phyloP scores from a whole-genome alignment of 2,888 invertebrate genomes.

The Podotricha telesiphe region DNA sequence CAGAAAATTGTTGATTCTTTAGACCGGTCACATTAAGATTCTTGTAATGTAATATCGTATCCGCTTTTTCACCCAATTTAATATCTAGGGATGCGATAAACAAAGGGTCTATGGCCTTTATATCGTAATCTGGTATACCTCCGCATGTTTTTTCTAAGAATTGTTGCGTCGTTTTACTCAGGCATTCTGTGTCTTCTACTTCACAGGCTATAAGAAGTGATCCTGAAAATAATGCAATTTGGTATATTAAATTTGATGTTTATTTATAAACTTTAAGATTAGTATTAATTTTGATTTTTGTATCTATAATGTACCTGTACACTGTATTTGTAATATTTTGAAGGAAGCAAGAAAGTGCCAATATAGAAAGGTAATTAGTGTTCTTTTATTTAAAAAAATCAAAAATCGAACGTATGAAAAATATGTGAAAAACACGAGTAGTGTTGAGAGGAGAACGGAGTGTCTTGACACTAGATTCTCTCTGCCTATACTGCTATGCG shows the following conservation, averaged over 20 bases:
- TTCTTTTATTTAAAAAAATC: no score
- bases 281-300: no score
- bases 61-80: slow-evolving; percentile 50
- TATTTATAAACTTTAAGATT: no score
- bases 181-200: slow-evolving; percentile 62
- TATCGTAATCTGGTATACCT: slow-evolving; percentile 59
- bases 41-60: slow-evolving; percentile 55
- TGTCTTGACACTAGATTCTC: no score
- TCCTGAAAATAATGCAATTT: slow-evolving; percentile 38
- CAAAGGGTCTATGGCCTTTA: slow-evolving; percentile 64
- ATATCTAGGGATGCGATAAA: slow-evolving; percentile 54
- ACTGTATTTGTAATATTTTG: no score
- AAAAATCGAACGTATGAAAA: no score
- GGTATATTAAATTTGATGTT: neutral
- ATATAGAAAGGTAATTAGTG: no score
- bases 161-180: slow-evolving; percentile 61
- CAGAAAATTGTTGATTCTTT: slow-evolving; percentile 60
- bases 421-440: no score
- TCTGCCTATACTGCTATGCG: no score
- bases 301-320: no score
- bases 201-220: slow-evolving; percentile 56
- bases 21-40: slow-evolving; percentile 65
- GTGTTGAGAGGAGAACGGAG: no score
- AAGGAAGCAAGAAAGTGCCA: no score
- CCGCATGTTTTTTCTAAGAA: slow-evolving; percentile 63